These are phyloP conservation scores for Bovichtus variegatus DNA, from an alignment of 2,797 vertebrate genomes.

Conservation along the genomic window DNA sequence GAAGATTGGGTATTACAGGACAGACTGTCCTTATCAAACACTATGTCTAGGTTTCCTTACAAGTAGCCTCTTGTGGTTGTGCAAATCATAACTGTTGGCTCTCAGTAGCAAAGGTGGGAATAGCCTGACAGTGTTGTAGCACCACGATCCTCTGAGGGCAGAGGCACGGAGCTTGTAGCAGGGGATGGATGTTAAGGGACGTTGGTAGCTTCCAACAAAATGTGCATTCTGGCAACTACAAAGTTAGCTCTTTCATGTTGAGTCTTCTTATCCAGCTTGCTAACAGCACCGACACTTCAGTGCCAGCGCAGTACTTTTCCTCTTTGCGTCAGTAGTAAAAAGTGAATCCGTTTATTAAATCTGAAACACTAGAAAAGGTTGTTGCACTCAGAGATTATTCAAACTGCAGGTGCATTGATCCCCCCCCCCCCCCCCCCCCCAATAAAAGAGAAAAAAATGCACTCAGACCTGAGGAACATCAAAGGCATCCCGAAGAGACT, in stretches of 20 bases:
- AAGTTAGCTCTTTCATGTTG: background rate
- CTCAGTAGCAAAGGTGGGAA: background rate
- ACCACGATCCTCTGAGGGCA: background rate
- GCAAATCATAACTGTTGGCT: slow-evolving; percentile 3
- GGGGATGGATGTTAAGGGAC: background rate
- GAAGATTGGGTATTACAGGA: background rate
- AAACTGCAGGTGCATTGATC: slow-evolving; percentile 51
- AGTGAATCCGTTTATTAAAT: background rate
- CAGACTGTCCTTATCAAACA: background rate
- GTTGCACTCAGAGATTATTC: slow-evolving; percentile 9
- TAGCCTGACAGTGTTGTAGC: background rate
- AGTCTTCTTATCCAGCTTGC: no score
- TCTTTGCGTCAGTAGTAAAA: background rate
- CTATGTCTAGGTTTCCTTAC: background rate
- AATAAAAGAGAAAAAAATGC: background rate
- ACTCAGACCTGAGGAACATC: slow-evolving; percentile 36
- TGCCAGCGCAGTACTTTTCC: background rate
- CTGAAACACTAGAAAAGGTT: slow-evolving; percentile 9
- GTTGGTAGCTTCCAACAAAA: background rate
- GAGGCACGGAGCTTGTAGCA: background rate
- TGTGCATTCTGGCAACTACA: background rate
- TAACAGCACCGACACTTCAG: no score
- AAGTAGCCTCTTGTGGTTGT: background rate
- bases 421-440: rapidly evolving
- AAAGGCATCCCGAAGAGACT: slow-evolving; percentile 59